A percentile compares a stretch with the other conserved stretches of the same genome.
Conservation (phyloP, 2,888 invertebrate genomes). For the Drosophila flavopinicola region DNA sequence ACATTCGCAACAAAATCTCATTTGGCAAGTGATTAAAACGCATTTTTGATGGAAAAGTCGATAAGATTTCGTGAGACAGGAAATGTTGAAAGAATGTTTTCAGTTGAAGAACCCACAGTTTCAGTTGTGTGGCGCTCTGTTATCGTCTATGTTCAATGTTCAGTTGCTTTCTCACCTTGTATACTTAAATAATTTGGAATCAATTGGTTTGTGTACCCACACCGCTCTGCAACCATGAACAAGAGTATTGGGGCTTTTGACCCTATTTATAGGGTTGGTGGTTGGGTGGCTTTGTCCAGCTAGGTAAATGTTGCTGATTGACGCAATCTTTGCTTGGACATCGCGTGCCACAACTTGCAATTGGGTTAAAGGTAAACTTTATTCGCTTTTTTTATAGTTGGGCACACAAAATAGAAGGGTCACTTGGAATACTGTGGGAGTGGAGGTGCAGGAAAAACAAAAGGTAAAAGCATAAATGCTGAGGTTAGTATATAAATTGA, state of each 20-base stretch:
- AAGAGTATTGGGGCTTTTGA: constrained; percentile 21
- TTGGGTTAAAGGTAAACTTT: constrained; percentile 59
- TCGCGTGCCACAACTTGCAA: constrained; percentile 64
- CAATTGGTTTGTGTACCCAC: constrained; percentile 18
- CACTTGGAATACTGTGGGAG: constrained; percentile 1
- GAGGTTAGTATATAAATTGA: not conserved
- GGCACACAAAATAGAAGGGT: constrained; percentile 7
- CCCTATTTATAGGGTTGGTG: constrained; percentile 26
- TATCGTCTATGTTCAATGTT: constrained; percentile 1
- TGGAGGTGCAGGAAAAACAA: not conserved
- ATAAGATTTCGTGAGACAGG: not conserved
- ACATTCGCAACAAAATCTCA: not conserved
- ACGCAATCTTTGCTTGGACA: constrained; percentile 62
- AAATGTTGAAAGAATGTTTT: not conserved
- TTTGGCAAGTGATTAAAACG: not conserved
- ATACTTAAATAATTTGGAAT: constrained; percentile 20
- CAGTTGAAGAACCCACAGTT: not conserved
- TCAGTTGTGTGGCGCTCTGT: constrained; percentile 4
- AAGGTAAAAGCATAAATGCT: not conserved
- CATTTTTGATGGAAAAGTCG: constrained; percentile 6
- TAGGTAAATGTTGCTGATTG: constrained; percentile 49
- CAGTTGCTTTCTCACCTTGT: not conserved
- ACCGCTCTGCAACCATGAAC: not conserved
- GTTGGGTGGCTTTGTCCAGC: constrained; percentile 13
- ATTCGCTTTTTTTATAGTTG: not conserved